Evolutionary conservation across 1,140 invertebrate genomes (phyloP).

Genomic region (Trissolcus basalis): DNA sequence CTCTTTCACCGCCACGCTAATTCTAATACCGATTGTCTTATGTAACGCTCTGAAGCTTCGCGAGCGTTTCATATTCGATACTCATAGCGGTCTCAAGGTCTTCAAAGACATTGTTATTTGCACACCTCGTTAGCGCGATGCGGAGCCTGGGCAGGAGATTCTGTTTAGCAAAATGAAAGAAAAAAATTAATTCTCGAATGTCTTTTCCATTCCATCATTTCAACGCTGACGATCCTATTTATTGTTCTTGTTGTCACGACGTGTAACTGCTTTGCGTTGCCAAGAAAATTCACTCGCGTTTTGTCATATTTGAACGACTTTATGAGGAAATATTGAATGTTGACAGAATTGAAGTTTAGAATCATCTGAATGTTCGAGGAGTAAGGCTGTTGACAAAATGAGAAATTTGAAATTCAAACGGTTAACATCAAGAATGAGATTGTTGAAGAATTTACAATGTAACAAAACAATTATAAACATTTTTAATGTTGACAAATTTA

Average conservation of each 20-base stretch:
- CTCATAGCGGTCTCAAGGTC: constrained; percentile 71
- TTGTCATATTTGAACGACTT: too few species aligned
- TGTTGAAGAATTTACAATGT: too few species aligned
- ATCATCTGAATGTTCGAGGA: too few species aligned
- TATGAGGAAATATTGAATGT: too few species aligned
- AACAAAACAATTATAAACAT: too few species aligned
- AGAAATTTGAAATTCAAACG: too few species aligned
- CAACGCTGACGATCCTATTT: constrained; percentile 45
- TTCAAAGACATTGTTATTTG: constrained; percentile 71
- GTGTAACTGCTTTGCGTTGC: neutral
- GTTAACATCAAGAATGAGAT: too few species aligned
- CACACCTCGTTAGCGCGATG: constrained; percentile 67
- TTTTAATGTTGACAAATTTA: too few species aligned
- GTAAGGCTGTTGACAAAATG: too few species aligned
- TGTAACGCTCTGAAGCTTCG: constrained; percentile 67
- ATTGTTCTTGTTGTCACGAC: constrained; percentile 46
- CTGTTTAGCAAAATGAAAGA: constrained; percentile 25
- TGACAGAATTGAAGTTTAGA: too few species aligned
- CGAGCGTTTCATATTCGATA: constrained; percentile 70
- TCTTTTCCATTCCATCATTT: constrained; percentile 42
- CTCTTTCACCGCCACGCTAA: neutral
- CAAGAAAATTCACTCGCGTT: too few species aligned
- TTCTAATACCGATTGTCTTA: constrained; percentile 64
- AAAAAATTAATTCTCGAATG: constrained; percentile 41
- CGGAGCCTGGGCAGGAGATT: constrained; percentile 55